Conservation (phyloP, 2,888 invertebrate genomes). For the Ecliptopera silaceata region DNA sequence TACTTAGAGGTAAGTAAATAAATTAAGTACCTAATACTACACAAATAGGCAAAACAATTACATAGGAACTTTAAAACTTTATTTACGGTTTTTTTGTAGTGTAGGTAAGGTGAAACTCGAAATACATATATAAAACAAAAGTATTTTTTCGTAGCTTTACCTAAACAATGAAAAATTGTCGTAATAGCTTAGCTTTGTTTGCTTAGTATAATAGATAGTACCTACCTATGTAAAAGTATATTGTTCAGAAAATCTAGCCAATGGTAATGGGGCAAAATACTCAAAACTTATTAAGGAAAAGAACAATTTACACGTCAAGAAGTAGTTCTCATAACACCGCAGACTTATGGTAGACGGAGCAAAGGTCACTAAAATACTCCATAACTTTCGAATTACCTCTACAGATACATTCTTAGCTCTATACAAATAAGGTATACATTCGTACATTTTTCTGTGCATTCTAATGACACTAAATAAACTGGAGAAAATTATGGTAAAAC, state of each 20-base stretch:
- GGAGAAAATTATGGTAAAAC: slow-evolving; percentile 19
- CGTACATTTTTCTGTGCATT: not conserved
- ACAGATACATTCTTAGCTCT: slow-evolving; percentile 25
- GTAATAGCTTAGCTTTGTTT: no score
- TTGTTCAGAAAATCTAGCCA: not conserved
- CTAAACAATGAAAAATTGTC: no score
- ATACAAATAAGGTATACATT: slow-evolving; percentile 38
- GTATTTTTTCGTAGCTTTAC: no score
- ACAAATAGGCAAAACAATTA: no score
- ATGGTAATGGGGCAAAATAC: not conserved
- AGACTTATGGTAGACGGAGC: slow-evolving; percentile 55
- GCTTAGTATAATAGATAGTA: no score
- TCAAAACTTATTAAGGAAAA: slow-evolving; percentile 16
- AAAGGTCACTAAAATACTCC: slow-evolving; percentile 51
- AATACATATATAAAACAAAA: no score
- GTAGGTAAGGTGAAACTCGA: no score
- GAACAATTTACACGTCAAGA: slow-evolving; percentile 48
- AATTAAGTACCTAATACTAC: no score
- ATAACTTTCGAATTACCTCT: slow-evolving; percentile 23
- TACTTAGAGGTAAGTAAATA: no score
- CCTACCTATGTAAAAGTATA: not conserved
- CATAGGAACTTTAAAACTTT: no score
- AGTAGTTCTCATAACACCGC: slow-evolving; percentile 57
- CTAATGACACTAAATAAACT: slow-evolving; percentile 70
- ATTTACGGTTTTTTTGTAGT: no score